Evolutionary conservation across 2,888 invertebrate species (phyloP).

Genomic region (Steinernema scapterisci): DNA sequence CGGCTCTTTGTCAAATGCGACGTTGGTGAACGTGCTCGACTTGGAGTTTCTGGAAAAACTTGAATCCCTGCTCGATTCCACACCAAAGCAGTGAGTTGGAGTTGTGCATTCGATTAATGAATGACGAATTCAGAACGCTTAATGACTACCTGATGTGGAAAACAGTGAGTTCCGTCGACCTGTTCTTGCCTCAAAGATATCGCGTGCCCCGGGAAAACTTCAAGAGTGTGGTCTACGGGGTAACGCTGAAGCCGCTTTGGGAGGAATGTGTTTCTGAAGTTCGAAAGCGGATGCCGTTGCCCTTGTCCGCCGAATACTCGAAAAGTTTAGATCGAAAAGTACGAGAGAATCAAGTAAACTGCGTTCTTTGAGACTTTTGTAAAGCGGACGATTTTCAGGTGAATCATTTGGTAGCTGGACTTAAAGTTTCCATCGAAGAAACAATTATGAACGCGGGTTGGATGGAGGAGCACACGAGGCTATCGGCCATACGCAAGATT

Average conservation of each 20-base stretch:
- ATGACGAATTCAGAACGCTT: constrained; percentile 45
- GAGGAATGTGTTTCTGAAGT: constrained; percentile 56
- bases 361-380: not conserved
- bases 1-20: constrained; percentile 47
- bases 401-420: constrained; percentile 50
- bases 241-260: constrained; percentile 46
- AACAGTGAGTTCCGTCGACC: constrained; percentile 49
- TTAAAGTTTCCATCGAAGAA: constrained; percentile 53
- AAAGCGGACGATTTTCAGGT: constrained; percentile 43
- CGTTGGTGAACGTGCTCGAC: constrained; percentile 54
- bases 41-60: constrained; percentile 51
- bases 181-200: constrained; percentile 51
- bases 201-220: constrained; percentile 38
- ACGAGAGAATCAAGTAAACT: constrained; percentile 19
- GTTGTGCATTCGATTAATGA: too few species aligned
- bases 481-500: constrained; percentile 54
- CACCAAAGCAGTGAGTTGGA: constrained; percentile 13
- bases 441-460: constrained; percentile 57
- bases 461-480: constrained; percentile 61
- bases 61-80: constrained; percentile 36
- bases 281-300: constrained; percentile 52
- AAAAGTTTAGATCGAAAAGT: constrained; percentile 6
- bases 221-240: constrained; percentile 19
- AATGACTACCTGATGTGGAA: constrained; percentile 62
- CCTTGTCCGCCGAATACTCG: constrained; percentile 55